Base-by-base conservation (phyloP, 2,888 invertebrate species). In the Apodemia hepburni region DNA sequence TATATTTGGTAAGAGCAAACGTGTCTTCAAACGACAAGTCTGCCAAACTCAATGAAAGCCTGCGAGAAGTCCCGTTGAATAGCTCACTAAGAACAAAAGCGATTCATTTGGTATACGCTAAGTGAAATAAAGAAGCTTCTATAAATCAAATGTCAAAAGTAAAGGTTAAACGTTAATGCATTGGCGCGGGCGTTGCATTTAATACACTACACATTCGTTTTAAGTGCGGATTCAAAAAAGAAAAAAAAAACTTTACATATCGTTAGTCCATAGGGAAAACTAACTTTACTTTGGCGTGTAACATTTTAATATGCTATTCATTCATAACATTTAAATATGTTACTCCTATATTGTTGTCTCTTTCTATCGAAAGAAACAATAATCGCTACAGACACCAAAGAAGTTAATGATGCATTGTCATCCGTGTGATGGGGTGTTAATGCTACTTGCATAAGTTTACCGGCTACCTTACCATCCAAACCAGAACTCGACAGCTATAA, bases 81-180 rank as follows among this genome's bases (percentile, higher is more conserved):
- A 75, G 80, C 73, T 75, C 75, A 75, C 72, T 76, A 72, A 73
- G 81, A 84, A 88, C 86, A 88, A 88, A 86, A 84, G 85, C 80
- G 77, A 80, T 84, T 86, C 82, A 84, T 87, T 87, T 86, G 79
- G 79, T 83, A 73, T 80, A 82, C 83, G 80, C 81, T 81, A 76
- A 76, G 81, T 77, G 78, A 82, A 82, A 85, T 88, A 85, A 85
- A 85, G 84, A 83, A 80, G 80, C 79, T 76, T 76, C 76, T 82
- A 80, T 82, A 78, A 79, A 77, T 80, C 76, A 86, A 87, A 89
- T 87, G 87, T 85, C 85, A 87, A 79, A 85, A 78, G 82, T 81
- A 86, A 87, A 87, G 87, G 86, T 87, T 84, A 87, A 85, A 87
- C 77, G 84, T 84, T 82, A 84, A 67, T 65, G 45, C 59, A 35